Conservation (phyloP, 2,797 vertebrate species). For the Lepilemur ruficaudatus region DNA sequence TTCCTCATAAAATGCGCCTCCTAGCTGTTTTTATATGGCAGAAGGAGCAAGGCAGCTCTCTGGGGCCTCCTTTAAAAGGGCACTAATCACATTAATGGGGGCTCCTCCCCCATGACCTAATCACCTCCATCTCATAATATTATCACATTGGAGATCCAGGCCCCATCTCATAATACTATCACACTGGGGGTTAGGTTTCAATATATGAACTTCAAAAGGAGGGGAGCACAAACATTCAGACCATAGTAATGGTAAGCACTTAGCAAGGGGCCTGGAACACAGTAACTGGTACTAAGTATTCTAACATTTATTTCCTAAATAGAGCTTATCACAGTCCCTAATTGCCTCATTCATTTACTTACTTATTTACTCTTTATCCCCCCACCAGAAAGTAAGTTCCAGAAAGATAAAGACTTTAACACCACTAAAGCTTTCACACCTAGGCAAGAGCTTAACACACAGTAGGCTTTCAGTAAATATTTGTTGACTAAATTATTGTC, state of each 20-base stretch:
- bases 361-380: neutral
- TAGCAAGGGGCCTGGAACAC: neutral
- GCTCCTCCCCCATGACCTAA: no score
- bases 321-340: neutral
- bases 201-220: neutral
- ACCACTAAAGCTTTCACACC: neutral
- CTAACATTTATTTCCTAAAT: neutral
- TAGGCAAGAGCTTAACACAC: neutral
- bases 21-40: no score
- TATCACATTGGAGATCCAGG: no score
- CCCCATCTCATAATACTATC: no score
- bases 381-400: neutral
- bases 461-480: neutral
- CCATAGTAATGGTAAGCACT: neutral
- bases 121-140: neutral
- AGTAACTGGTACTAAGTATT: neutral
- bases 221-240: neutral
- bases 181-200: neutral
- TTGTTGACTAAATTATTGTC: neutral
- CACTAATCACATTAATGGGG: neutral
- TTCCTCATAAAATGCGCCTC: neutral
- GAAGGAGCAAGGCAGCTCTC: neutral
- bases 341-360: neutral
- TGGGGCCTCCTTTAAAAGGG: neutral
- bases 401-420: neutral